These are phyloP conservation scores for Paramacrobiotus metropolitanus DNA, from an alignment of 1,140 invertebrate species.

Conservation along the genomic window DNA sequence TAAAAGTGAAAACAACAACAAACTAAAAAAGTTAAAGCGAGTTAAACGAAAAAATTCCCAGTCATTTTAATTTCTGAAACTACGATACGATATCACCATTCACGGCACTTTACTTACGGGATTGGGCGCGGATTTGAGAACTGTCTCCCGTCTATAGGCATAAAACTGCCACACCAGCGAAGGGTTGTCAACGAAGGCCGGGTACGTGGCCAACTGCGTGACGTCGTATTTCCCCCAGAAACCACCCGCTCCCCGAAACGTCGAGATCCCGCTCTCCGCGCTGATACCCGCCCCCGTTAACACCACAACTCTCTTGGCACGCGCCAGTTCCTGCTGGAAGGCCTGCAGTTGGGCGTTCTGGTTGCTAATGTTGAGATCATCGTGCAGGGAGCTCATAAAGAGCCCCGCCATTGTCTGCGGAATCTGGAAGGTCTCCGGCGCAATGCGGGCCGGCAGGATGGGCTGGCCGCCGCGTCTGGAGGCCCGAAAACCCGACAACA, in stretches of 20 bases:
- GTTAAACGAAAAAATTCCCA: background rate
- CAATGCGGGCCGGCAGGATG: too few relatives aligned
- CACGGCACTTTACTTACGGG: conserved; percentile 28
- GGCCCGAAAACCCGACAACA: too few relatives aligned
- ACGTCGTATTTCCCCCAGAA: conserved; percentile 41
- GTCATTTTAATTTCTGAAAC: background rate
- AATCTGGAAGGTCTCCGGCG: too few relatives aligned
- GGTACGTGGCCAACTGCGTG: conserved; percentile 34
- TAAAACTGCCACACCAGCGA: conserved; percentile 57
- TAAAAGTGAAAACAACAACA: too few relatives aligned
- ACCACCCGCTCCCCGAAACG: conserved; percentile 48
- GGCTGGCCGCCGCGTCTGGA: too few relatives aligned
- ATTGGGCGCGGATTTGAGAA: conserved; percentile 37
- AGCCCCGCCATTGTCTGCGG: too few relatives aligned
- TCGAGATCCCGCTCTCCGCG: conserved; percentile 55
- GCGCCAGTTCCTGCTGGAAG: background rate
- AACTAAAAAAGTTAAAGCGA: too few relatives aligned
- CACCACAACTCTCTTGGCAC: conserved; percentile 27
- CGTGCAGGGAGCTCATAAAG: too few relatives aligned
- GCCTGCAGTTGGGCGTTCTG: too few relatives aligned
- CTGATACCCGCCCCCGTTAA: conserved; percentile 52
- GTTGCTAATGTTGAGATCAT: too few relatives aligned
- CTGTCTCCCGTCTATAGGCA: conserved; percentile 41
- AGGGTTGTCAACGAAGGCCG: conserved; percentile 37
- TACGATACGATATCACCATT: too few relatives aligned